A percentile compares a stretch with the other conserved stretches of the same genome.
Conservation (phyloP, 2,113 vertebrate genomes). For the Hippocampus zosterae region DNA sequence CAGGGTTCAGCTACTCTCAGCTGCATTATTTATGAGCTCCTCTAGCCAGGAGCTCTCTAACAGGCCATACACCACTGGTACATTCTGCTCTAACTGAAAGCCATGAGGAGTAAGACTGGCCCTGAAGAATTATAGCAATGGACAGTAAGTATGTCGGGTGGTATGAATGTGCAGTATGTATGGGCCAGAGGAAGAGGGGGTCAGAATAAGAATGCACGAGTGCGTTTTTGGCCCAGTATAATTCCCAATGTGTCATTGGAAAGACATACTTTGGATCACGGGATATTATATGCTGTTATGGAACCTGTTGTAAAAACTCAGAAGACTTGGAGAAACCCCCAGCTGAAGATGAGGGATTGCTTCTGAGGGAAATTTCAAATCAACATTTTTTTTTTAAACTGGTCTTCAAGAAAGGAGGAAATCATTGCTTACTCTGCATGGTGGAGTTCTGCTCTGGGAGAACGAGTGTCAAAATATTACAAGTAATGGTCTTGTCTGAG, state of each 20-base stretch:
- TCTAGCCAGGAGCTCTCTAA: conserved; percentile 26
- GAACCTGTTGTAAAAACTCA: conserved; percentile 17
- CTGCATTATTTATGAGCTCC: conserved; percentile 61
- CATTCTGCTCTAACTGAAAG: conserved; percentile 19
- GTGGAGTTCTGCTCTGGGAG: conserved; percentile 34
- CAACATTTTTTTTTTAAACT: conserved; percentile 23
- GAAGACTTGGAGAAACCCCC: conserved; percentile 27
- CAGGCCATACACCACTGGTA: conserved; percentile 26
- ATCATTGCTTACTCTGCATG: conserved; percentile 17
- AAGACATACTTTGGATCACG: conserved; percentile 32
- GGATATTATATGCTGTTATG: conserved; percentile 43
- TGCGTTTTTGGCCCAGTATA: conserved; percentile 18
- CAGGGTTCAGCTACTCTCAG: conserved; percentile 34
- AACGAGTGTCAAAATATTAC: conserved; percentile 42
- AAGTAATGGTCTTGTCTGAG: conserved; percentile 52
- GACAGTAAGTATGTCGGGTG: not conserved
- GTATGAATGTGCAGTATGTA: conserved; percentile 2
- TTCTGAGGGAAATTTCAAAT: conserved; percentile 39
- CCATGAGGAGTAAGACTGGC: conserved; percentile 11
- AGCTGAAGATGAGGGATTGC: conserved; percentile 15
- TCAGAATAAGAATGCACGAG: conserved; percentile 3
- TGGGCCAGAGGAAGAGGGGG: not conserved
- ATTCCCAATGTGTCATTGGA: conserved; percentile 33
- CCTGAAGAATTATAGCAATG: conserved; percentile 14
- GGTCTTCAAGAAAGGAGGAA: conserved; percentile 24